Evolutionary conservation across 2,888 invertebrate genomes (phyloP).

Genomic region (Eucera pruinosa): DNA sequence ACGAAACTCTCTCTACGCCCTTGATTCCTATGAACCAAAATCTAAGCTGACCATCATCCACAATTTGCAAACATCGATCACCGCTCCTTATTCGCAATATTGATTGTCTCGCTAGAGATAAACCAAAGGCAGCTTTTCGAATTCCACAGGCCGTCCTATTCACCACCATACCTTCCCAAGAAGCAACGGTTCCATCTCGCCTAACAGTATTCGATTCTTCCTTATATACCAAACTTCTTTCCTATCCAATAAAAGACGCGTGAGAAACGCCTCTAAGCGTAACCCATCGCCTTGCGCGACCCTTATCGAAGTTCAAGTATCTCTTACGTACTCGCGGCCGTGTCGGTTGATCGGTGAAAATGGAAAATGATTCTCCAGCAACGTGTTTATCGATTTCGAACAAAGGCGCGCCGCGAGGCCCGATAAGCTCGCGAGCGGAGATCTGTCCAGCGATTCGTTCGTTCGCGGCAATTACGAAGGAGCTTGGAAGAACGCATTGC

Average conservation of each 20-base stretch:
- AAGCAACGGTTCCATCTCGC: slow-evolving; percentile 14
- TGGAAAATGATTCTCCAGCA: slow-evolving; percentile 53
- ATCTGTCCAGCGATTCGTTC: slow-evolving; percentile 61
- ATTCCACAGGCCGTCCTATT: neutral
- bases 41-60: no score
- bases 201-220: slow-evolving; percentile 33
- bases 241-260: slow-evolving; percentile 10
- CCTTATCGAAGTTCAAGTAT: slow-evolving; percentile 35
- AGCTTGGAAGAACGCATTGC: slow-evolving; percentile 57
- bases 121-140: neutral
- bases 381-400: slow-evolving; percentile 68
- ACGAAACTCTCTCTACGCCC: no score
- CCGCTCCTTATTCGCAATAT: no score
- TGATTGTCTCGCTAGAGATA: no score
- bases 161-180: neutral
- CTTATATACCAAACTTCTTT: neutral
- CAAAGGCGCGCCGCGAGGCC: slow-evolving; percentile 60
- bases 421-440: slow-evolving; percentile 55
- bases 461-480: slow-evolving; percentile 71
- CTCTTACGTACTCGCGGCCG: slow-evolving; percentile 25
- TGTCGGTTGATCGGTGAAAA: slow-evolving; percentile 48
- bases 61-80: no score
- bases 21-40: no score
- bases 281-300: slow-evolving; percentile 21
- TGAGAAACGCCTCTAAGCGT: slow-evolving; percentile 37